Evolutionary conservation across 1,140 invertebrate species (phyloP), one percentile per base, ranked within the genome.

Genomic region (Campoletis sonorensis): DNA sequence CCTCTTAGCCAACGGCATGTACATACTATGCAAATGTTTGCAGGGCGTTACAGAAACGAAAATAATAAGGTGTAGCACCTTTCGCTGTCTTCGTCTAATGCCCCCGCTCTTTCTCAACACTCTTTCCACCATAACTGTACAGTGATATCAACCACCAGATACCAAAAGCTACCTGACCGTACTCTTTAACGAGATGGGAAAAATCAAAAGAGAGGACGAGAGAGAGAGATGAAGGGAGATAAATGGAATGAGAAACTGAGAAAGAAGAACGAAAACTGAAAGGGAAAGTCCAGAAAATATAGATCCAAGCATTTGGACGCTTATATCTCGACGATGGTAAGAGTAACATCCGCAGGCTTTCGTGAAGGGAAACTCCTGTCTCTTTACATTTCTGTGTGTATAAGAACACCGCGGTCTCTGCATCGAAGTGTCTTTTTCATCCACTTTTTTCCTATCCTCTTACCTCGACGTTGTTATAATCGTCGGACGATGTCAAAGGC

Each of bases 11-110:
- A 67, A 45, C 58, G 76, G 61, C 76, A 67, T 37, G n/a, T 78
- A 78, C 21, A 79, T 51, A 79, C 83, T 87, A 83, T 83, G 85
- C 86, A 87, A 88, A 88, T 84, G 77, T 88, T 88, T 88, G 86
- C 82, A 37, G 76, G 71, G 83, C 71, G 81, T 86, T 84, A 84
- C 82, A 81, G 72, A 80, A 83, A 87, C 86, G 85, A 85, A 87
- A 88, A 87, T 87, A 87, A 88, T 87, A 87, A 88, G 87, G 83
- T 84, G 83, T 84, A 61, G 73, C 73, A 33, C 76, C 76, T 61
- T 86, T 85, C 82, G 82, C 85, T 79, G 81, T 86, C 85, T 85
- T 86, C 78, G 82, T 81, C 77, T 51, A 68, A 16, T 45, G 8
- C 30, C 30, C 45, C 64, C 61, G 0, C 79, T 45, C 30, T 45